Evolutionary conservation across 2,113 vertebrate species (phyloP), one percentile per base, ranked within the genome.

Genomic region (Alces alces): DNA sequence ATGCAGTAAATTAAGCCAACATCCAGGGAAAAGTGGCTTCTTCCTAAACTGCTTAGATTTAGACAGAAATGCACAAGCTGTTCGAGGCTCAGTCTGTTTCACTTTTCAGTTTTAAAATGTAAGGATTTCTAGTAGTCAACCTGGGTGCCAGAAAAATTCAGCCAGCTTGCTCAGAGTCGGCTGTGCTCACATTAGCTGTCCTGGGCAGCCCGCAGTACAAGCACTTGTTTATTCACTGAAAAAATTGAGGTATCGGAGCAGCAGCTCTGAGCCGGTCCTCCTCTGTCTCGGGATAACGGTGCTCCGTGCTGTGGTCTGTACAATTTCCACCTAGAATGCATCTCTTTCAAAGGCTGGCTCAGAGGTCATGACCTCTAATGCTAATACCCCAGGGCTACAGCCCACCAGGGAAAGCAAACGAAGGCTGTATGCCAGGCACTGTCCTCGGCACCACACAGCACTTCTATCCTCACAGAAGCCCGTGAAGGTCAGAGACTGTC

Each of bases 161-260:
- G 88, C 25, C 76, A 28, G 21, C 79, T 87, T 52, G 7, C 47
- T 66, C 61, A 23, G 17, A 95, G 93, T n/a, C 89, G 83, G 94
- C 55, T 96, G 66, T 88, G 93, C 95, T 84, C 73, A 15, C 2
- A 8, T 11, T 15, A 33, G 27, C n/a, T 61, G 94, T 86, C 94
- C 93, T 5, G 36, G 96, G 89, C 95, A 88, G 25, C 92, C 36
- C 0, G 2, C 52, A 70, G 52, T 0, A 0, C 86, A 21, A 61
- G 0, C n/a, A 88, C 87, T 33, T 60, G 50, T 23, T 21, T 5
- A 36, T 83, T 87, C 92, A 94, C 73, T 57, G 0, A 50, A 45
- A 36, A 43, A 17, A 27, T 5, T 23, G 13, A 17, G 36, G 9
- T 17, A 19, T 28, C 0, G 0, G 28, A 19, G 19, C 30, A 15